These are phyloP conservation scores for Ecdyonurus torrentis DNA, from an alignment of 2,888 invertebrate genomes.

Conservation along the genomic window DNA sequence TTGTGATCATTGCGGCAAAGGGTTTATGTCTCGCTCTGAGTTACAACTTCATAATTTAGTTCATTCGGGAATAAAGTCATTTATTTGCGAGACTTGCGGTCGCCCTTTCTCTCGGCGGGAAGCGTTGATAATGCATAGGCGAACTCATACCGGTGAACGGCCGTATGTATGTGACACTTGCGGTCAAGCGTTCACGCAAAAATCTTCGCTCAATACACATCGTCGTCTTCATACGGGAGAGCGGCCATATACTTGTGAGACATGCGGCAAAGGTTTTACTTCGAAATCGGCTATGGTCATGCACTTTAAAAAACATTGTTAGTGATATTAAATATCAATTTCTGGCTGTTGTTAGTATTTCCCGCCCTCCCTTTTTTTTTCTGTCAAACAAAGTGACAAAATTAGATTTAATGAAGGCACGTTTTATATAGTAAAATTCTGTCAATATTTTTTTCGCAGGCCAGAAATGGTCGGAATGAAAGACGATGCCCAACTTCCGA, in stretches of 20 bases:
- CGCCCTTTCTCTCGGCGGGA: conserved; percentile 42
- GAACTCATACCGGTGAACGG: conserved; percentile 39
- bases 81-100: conserved; percentile 41
- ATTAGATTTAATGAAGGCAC: too few relatives aligned
- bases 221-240: conserved; percentile 18
- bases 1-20: conserved; percentile 41
- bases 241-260: conserved; percentile 29
- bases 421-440: not conserved
- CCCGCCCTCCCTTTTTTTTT: too few relatives aligned
- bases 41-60: conserved; percentile 34
- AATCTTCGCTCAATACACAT: conserved; percentile 1
- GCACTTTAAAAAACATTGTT: not conserved
- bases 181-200: conserved; percentile 3
- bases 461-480: not conserved
- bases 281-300: conserved; percentile 42
- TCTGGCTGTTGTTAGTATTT: too few relatives aligned
- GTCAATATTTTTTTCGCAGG: not conserved
- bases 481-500: not conserved
- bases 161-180: conserved; percentile 30
- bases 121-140: conserved; percentile 36
- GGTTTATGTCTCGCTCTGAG: conserved; percentile 39
- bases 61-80: conserved; percentile 43
- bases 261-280: conserved; percentile 41
- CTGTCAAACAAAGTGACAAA: too few relatives aligned
- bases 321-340: too few relatives aligned